Percentiles rank a stretch among this genome's conserved stretches.
These are phyloP conservation scores for Lepilemur ruficaudatus DNA, from an alignment of 2,797 vertebrate genomes.

Conservation along the genomic window DNA sequence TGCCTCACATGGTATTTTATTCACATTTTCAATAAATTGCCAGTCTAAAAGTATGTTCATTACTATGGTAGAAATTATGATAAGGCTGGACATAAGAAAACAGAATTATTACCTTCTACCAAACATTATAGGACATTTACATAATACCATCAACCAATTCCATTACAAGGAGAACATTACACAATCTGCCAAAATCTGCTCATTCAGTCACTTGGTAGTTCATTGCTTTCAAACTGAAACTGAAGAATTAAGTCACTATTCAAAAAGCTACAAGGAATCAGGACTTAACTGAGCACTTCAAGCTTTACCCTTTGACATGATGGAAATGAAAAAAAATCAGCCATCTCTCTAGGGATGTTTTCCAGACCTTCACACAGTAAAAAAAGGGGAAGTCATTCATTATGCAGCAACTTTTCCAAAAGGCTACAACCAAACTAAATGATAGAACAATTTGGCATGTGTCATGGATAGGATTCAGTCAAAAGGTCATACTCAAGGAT, in stretches of 20 bases:
- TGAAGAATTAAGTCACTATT: constrained; percentile 46
- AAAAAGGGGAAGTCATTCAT: background rate
- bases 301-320: background rate
- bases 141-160: constrained; percentile 62
- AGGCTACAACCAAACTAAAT: background rate
- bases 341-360: background rate
- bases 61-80: constrained; percentile 55
- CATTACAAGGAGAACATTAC: constrained; percentile 50
- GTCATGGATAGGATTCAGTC: background rate
- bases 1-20: constrained; percentile 59
- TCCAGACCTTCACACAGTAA: background rate
- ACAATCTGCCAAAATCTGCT: constrained; percentile 54
- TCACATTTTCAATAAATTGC: constrained; percentile 76
- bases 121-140: constrained; percentile 59
- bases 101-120: constrained; percentile 64
- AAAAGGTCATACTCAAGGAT: background rate
- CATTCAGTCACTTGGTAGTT: constrained; percentile 50
- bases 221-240: constrained; percentile 25
- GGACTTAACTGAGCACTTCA: constrained; percentile 15
- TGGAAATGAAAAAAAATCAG: background rate
- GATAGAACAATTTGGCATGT: background rate
- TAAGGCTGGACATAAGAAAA: constrained; percentile 67
- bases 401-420: background rate
- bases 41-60: constrained; percentile 56
- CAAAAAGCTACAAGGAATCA: constrained; percentile 44